Evolutionary conservation across 2,888 invertebrate genomes (phyloP), one percentile per base, ranked within the genome.

Genomic region (Amphimallon solstitiale): DNA sequence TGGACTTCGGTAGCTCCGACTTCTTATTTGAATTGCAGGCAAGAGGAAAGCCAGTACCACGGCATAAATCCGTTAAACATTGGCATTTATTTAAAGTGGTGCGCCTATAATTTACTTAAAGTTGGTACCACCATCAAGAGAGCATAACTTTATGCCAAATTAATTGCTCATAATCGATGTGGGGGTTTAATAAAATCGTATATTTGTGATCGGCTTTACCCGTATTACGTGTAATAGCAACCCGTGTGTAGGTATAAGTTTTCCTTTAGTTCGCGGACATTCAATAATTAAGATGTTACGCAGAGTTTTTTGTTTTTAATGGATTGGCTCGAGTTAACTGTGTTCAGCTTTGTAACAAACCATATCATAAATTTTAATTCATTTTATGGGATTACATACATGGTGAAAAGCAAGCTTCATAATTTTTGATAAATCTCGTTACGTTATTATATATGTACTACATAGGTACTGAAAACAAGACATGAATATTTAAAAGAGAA

Each of bases 11-110:
- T 75, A 74, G 74, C 56, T 59, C 34, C 66, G 72, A 72, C 74
- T 75, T 75, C 79, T 78, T 78, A 80, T 81, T 80, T 80, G 80
- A 81, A 81, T 81, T 78, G 78, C 79, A 77, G 76, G 73, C 69
- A 75, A 9, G 19, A 14, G 19, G 12, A 19, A 37, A 37, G 38
- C 3, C 43, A 23, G 63, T 71, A 73, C 45, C 45, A 17, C 19
- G 72, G 74, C 77, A 80, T 81, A 80, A 81, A 80, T 79, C 77
- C 76, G 74, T 77, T 75, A 75, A 76, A 75, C 76, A 76, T 75
- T 77, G 79, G 77, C 78, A 79, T 78, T 80, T 78, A 79, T 78
- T 78, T 77, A 75, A 74, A 71, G 73, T 77, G 77, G 73, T 74
- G 72, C 73, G 34, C 29, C 76, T 75, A 77, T 77, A 78, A 79